Conservation (phyloP, 2,113 vertebrate species). For the Gadus chalcogrammus region DNA sequence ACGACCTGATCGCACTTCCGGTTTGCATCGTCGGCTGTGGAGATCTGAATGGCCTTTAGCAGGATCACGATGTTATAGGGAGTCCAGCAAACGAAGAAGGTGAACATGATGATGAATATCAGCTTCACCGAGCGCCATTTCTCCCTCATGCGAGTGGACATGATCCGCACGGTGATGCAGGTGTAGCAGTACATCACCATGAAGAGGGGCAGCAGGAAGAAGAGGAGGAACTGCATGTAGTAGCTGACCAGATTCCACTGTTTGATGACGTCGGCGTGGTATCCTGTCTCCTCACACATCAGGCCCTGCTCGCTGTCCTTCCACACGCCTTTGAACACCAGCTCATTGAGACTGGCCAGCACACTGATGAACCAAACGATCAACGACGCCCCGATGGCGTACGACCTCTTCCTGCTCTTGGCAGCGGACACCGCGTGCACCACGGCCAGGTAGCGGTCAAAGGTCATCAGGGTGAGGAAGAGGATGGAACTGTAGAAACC, state of each 20-base stretch:
- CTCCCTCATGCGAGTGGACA: conserved; percentile 66
- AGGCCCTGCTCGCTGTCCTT: fast-evolving
- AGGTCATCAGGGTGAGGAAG: conserved; percentile 77
- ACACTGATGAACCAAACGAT: conserved; percentile 68
- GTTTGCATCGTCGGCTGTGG: background rate
- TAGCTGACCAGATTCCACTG: conserved; percentile 63
- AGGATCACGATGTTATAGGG: conserved; percentile 75
- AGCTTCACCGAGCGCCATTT: conserved; percentile 71
- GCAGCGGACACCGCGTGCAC: conserved; percentile 69
- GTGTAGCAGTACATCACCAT: conserved; percentile 72
- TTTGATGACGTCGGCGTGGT: background rate
- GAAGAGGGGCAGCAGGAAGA: conserved; percentile 70
- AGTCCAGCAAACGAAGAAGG: conserved; percentile 74
- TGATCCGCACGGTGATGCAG: conserved; percentile 65
- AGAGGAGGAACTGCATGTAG: conserved; percentile 72
- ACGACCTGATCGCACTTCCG: background rate
- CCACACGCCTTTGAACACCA: conserved; percentile 53
- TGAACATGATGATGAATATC: conserved; percentile 71
- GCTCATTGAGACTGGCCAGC: conserved; percentile 66
- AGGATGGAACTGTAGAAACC: conserved; percentile 79
- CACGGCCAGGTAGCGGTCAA: conserved; percentile 76
- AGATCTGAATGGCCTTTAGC: conserved; percentile 47
- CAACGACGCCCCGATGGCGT: conserved; percentile 47
- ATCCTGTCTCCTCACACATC: conserved; percentile 59
- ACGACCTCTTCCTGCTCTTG: conserved; percentile 48